Base-by-base conservation (phyloP, 2,113 vertebrate species). In the Etheostoma spectabile region DNA sequence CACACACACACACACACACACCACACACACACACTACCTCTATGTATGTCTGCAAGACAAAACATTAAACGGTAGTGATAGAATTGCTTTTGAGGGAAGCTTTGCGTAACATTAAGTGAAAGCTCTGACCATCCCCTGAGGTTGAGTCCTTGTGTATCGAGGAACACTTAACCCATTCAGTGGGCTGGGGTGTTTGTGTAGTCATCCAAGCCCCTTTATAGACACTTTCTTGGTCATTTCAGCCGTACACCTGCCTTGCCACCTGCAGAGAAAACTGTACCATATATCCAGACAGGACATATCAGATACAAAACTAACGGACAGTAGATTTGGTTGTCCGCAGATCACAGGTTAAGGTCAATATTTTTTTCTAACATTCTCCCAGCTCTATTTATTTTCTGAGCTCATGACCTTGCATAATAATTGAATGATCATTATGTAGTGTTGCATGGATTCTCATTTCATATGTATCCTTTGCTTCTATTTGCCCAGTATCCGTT, bases 111-210 rank as follows among this genome's bases (percentile, higher is more conserved):
- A 2, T 57, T 68, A 22, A n/a, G 46, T 63, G 42, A 65, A 85
- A 67, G 51, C 53, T 84, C 33, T 53, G 56, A 60, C 38, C n/a
- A 7, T 76, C 1, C 73, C 62, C 30, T 27, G 24, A 79, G 70
- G 81, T 13, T 1, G 48, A 60, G 46, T 71, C 46, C 42, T 53
- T 38, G 21, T 53, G 6, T 33, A 35, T 62, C 4, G 3, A 74
- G 57, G 12, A 82, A 57, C 49, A 19, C 30, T 18, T n/a, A 45
- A 61, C 61, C 52, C 16, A 12, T 67, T 11, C 55, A 56, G 68
- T 38, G 7, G 38, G 2, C 52, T 35, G 48, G 10, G 8, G 5
- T 69, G 73, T 67, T 66, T 70, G 61, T 76, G 68, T 42, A 8
- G 11, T 24, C 1, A 0, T 24, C 0, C 4, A 18, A 18, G 11